Evolutionary conservation across 2,888 invertebrate genomes (phyloP), one percentile per base, ranked within the genome.

Genomic region (Ophonus ardosiacus): DNA sequence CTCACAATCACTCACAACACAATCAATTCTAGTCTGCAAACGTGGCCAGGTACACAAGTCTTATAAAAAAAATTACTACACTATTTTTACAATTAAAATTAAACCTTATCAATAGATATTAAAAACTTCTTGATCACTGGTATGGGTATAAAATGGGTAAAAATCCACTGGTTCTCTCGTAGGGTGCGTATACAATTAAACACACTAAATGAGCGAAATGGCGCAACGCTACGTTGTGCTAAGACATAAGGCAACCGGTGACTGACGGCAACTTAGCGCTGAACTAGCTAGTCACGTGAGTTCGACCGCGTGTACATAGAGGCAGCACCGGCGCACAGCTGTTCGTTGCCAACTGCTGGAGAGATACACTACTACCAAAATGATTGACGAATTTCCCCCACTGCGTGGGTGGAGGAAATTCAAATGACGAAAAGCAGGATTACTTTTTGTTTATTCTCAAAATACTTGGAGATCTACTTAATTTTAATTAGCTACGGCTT

Each of bases 241-340:
- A 78, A 65, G 18, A 85, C 86, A 86, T 87, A 88, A 87, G 88
- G 88, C 88, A 87, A 88, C 88, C 88, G 88, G 88, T 89, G 88
- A 89, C 89, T 89, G 88, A 85, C 68, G 51, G 80, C 61, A 85
- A 84, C 78, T 61, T 31, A 79, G 79, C 57, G 24, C 61, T 56
- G 71, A 68, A 65, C 76, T 78, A 78, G 18, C 59, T 10, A 82
- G 80, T 82, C 82, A 84, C 84, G 84, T 84, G 84, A 84, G 78
- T 84, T 85, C 80, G 80, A 63, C 79, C 78, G 84, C 84, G 85
- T 85, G 85, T 43, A 56, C 57, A 71, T 57, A 85, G 85, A 85
- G 85, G 85, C 85, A 85, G 85, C 85, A 85, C 85, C 38, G 57
- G 10, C 71, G 65, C 84, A 85, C 85, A 85, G 85, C 85, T 85